Evolutionary conservation across 2,113 vertebrate species (phyloP).

Genomic region (Pycnonotus jocosus): DNA sequence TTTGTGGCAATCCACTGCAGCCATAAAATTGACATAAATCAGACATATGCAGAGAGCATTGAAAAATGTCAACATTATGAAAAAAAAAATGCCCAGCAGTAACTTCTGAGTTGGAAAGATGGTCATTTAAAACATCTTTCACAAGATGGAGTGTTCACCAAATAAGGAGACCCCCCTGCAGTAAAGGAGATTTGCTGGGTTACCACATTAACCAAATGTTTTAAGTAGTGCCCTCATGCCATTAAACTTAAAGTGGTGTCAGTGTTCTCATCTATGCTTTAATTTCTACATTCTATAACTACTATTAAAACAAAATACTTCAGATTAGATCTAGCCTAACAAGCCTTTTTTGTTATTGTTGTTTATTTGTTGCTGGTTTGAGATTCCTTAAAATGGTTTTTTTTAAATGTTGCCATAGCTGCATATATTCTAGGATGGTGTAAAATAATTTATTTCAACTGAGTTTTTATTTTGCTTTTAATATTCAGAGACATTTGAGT

Average conservation of each 20-base stretch:
- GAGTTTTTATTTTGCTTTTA: background rate
- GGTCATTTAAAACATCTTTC: background rate
- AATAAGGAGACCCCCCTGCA: background rate
- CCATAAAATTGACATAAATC: constrained; percentile 4
- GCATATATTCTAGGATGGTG: background rate
- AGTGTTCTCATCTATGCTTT: background rate
- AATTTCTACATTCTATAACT: background rate
- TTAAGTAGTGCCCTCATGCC: background rate
- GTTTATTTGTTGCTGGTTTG: background rate
- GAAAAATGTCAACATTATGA: background rate
- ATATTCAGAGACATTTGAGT: background rate
- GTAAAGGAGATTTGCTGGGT: background rate
- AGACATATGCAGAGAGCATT: background rate
- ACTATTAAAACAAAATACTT: background rate
- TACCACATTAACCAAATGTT: background rate
- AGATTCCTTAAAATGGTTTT: background rate
- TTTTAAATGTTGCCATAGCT: background rate
- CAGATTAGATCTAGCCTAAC: background rate
- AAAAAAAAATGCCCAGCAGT: background rate
- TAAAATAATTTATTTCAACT: background rate
- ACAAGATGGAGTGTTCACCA: background rate
- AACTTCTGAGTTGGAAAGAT: background rate
- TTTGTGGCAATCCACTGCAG: background rate
- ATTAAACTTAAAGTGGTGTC: background rate
- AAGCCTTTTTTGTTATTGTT: background rate